Base-by-base conservation (phyloP, 2,888 invertebrate genomes). In the Tetragonisca angustula region DNA sequence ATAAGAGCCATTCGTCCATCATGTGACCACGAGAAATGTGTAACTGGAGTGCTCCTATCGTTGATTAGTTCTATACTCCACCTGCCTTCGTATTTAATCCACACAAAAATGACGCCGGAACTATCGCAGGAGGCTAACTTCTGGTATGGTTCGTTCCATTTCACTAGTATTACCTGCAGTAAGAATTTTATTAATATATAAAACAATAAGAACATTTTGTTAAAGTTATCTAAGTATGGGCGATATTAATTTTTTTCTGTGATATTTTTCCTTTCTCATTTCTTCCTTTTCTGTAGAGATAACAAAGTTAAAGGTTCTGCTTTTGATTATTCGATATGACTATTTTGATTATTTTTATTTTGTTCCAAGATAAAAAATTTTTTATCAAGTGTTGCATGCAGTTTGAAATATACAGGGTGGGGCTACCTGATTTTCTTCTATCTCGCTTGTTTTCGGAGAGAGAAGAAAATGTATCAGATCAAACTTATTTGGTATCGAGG, bases 21-120 rank as follows among this genome's bases (percentile, higher is more conserved):
- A 94, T 99, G 99, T 0, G 98, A 99, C 99, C 99, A 99, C 27
- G 98, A 98, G 95, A 99, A 99, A 95, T 99, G 99, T 27, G 99
- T 99, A 84, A 99, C 99, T 67, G 99, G 98, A 0, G 98, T 99
- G 94, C 98, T 99, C 65, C 99, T 96, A 95, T 99, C 99, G 95
- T 99, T 99, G 94, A 99, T 99, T 89, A 99, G 96, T 95, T 99
- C 99, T 92, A 99, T 99, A 90, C 99, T 99, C 99, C 99, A 99
- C 67, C 99, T 96, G 64, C 99, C 99, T 94, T 99, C 99, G 95
- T 99, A 99, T 94, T 99, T 99, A 93, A 99, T 99, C 99, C 99
- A 99, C 49, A 99, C 99, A 95, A 99, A 99, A 94, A 99, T 99
- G 80, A 99, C 98, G 2, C 99, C 99, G 3, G 98, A 98, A 92